phyloP scores from a whole-genome alignment of 2,888 invertebrate species.

The Hypolimnas misippus region DNA sequence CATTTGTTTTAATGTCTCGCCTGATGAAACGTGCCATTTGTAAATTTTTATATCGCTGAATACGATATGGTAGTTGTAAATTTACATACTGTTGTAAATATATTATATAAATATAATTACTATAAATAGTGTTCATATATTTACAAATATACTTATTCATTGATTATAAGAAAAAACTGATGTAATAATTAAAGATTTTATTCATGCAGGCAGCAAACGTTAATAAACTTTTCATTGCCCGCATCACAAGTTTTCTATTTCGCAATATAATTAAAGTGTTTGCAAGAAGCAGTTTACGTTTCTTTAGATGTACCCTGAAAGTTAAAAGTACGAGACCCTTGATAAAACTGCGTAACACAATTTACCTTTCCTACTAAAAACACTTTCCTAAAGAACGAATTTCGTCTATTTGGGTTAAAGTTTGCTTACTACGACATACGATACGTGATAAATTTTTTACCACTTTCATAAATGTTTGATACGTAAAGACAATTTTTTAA shows the following conservation, averaged over 20 bases:
- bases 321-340: slow-evolving; percentile 32
- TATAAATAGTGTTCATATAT: too few species aligned
- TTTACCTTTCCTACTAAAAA: slow-evolving; percentile 28
- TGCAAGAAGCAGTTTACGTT: slow-evolving; percentile 24
- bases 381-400: slow-evolving; percentile 1
- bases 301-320: slow-evolving; percentile 28
- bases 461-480: neutral
- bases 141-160: too few species aligned
- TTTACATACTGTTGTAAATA: neutral
- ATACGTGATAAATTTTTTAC: neutral
- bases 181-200: too few species aligned
- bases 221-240: neutral
- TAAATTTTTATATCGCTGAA: slow-evolving; percentile 39
- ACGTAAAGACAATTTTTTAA: too few species aligned
- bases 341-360: slow-evolving; percentile 36
- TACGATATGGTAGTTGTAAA: neutral
- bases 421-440: neutral
- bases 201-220: neutral
- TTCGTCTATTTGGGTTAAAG: neutral
- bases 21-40: slow-evolving; percentile 69
- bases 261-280: slow-evolving; percentile 30
- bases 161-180: too few species aligned
- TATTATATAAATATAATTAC: neutral
- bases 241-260: slow-evolving; percentile 20
- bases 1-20: slow-evolving; percentile 77